These are phyloP conservation scores for Zalophus californianus DNA, from an alignment of 2,797 vertebrate genomes.

Conservation along the genomic window DNA sequence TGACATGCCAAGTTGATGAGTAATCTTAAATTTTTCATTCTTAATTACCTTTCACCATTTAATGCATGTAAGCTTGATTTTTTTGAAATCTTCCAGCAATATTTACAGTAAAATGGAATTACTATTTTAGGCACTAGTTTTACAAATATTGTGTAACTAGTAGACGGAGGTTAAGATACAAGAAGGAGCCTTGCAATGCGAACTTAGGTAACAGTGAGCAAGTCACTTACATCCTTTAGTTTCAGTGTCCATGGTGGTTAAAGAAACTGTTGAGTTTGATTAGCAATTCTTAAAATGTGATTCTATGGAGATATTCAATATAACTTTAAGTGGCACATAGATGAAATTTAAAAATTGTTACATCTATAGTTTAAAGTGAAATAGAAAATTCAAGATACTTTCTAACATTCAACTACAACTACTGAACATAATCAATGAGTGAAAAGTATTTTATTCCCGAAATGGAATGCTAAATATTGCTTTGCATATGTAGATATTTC, in stretches of 20 bases:
- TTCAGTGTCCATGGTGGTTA: not conserved
- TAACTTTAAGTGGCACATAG: not conserved
- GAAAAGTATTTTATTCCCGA: not conserved
- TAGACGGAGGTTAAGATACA: not conserved
- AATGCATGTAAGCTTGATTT: not conserved
- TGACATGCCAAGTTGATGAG: not conserved
- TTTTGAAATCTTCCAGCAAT: not conserved
- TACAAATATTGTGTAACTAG: not conserved
- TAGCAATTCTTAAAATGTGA: not conserved
- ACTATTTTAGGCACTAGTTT: not conserved
- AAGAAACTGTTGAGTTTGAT: not conserved
- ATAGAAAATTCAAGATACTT: not conserved
- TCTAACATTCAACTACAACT: not conserved
- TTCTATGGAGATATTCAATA: not conserved
- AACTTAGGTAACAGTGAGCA: accelerated
- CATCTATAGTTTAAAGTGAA: not conserved
- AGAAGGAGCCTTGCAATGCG: not conserved
- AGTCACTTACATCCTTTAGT: not conserved
- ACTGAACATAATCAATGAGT: not conserved
- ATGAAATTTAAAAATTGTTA: not conserved
- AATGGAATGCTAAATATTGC: not conserved
- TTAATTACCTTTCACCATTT: not conserved
- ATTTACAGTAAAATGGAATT: not conserved
- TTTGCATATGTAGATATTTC: not conserved
- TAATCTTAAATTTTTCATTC: not conserved